Conservation (phyloP, 2,113 vertebrate species). For the Phylloscopus whistleri region DNA sequence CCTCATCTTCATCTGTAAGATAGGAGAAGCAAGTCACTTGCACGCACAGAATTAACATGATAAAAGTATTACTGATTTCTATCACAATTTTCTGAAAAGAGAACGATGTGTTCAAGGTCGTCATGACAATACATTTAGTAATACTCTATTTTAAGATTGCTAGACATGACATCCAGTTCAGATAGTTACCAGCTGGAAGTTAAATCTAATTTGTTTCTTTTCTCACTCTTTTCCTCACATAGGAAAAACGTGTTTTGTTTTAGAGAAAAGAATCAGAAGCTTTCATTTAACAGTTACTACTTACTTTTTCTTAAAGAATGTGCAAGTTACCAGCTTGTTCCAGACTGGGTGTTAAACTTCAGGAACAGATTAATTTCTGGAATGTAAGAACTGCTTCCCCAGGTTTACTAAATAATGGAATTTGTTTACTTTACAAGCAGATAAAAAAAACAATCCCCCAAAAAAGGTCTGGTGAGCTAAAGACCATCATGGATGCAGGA, state of each 20-base stretch:
- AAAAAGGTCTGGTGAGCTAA: neutral
- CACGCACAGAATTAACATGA: neutral
- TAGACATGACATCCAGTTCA: neutral
- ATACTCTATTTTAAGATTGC: neutral
- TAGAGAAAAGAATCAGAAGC: neutral
- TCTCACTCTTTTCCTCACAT: neutral
- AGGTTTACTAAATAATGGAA: neutral
- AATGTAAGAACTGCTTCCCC: neutral
- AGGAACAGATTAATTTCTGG: neutral
- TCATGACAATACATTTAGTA: neutral
- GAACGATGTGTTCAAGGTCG: neutral
- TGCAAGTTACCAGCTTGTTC: neutral
- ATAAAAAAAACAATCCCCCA: neutral
- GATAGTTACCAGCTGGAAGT: neutral
- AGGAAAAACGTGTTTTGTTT: neutral
- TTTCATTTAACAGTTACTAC: neutral
- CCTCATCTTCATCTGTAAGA: constrained; percentile 91
- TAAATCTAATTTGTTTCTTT: neutral
- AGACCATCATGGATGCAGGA: neutral
- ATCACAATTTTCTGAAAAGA: neutral
- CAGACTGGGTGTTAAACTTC: neutral
- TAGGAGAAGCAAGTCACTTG: constrained; percentile 23
- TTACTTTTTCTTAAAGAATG: neutral
- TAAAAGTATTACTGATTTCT: neutral
- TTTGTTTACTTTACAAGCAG: neutral